These are phyloP conservation scores for Lethenteron reissneri DNA, from an alignment of 2,113 vertebrate genomes.

Conservation along the genomic window DNA sequence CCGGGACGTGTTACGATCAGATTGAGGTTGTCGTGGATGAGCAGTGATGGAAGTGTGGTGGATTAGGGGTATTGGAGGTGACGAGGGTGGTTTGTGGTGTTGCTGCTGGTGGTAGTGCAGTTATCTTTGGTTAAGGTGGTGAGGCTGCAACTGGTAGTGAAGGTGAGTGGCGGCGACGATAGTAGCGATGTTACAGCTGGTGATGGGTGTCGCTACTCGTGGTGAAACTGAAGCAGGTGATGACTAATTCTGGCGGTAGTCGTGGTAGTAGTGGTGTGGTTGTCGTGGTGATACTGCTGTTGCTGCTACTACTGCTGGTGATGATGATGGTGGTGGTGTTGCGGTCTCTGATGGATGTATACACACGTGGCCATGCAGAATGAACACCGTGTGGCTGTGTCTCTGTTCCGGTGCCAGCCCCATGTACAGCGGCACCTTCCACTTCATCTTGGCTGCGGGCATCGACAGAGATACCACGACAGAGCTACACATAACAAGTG, in stretches of 20 bases:
- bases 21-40: neutral
- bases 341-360: neutral
- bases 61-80: too few relatives aligned
- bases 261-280: neutral
- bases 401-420: conserved; percentile 29
- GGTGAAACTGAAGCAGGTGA: neutral
- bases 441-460: conserved; percentile 32
- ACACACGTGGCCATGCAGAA: conserved; percentile 31
- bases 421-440: conserved; percentile 34
- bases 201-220: neutral
- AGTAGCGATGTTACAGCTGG: too few relatives aligned
- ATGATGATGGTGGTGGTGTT: neutral
- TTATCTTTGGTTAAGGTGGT: too few relatives aligned
- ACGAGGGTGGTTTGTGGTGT: too few relatives aligned
- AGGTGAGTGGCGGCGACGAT: too few relatives aligned
- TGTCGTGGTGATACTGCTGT: neutral
- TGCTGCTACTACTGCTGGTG: neutral
- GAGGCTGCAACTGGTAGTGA: too few relatives aligned
- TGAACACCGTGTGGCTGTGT: conserved; percentile 26
- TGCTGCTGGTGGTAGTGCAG: too few relatives aligned
- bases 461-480: neutral
- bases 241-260: neutral
- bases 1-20: neutral
- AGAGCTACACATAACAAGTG: neutral
- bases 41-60: neutral